Conservation (phyloP, 2,797 vertebrate genomes). For the Cynopterus sphinx region DNA sequence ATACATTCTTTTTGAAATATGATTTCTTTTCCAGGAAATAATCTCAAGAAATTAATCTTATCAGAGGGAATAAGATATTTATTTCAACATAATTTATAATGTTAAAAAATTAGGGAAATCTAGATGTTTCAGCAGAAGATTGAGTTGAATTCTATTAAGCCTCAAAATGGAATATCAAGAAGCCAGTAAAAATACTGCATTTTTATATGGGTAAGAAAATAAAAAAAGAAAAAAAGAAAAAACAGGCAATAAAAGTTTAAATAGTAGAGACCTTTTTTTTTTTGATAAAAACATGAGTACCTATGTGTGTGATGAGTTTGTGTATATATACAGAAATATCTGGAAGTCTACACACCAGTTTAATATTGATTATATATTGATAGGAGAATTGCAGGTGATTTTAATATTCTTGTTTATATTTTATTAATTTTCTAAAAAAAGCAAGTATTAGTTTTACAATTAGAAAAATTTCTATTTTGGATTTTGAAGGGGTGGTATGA, state of each 20-base stretch:
- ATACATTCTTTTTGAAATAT: neutral
- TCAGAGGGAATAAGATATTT: neutral
- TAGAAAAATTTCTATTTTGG: neutral
- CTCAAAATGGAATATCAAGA: neutral
- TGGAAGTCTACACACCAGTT: neutral
- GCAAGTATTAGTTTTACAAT: neutral
- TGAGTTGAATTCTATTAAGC: neutral
- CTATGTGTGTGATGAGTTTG: neutral
- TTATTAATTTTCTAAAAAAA: neutral
- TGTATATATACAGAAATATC: neutral
- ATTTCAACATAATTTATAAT: conserved; percentile 8
- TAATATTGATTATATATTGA: neutral
- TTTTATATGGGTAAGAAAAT: neutral
- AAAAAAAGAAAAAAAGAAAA: neutral
- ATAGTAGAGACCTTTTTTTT: neutral
- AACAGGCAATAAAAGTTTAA: neutral
- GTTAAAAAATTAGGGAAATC: neutral
- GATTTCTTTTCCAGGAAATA: neutral
- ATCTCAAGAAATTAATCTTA: conserved; percentile 4
- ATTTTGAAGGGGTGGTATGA: neutral
- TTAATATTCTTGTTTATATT: neutral
- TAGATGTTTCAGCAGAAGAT: neutral
- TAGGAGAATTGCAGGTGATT: neutral
- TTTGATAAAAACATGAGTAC: neutral
- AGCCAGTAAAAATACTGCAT: neutral